Base-by-base conservation (phyloP, 2,888 invertebrate genomes). In the Leptopilina syphax region DNA sequence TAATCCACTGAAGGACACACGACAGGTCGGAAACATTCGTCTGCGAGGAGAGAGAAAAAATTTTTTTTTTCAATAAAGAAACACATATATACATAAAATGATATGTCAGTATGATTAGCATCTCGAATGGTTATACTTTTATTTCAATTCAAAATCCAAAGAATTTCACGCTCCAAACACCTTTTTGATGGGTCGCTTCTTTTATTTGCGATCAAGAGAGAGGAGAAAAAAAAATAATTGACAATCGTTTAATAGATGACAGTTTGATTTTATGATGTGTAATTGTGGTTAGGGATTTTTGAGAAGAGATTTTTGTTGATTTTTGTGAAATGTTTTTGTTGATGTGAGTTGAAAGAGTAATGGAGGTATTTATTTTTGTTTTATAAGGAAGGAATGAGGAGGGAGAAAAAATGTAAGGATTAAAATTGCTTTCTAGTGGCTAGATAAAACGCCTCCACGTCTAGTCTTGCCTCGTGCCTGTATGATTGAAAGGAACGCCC, bases 11-110 rank as follows among this genome's bases (percentile, higher is more conserved):
- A 99, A 98, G 83, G 98, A 97, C 84, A 98, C 97, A 84, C 98
- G 95, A 88, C 99, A 96, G 85, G 98, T 98, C 85, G 99, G 99
- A 93, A 99, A 99, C 99, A 99, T 99, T 89, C 99, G 96, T 93
- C 99, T 99, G 94, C 84, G 57, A 73, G 13, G 8, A 44, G 8
- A 44, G 8, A 44, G 44, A 44, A 5, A 44, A 1, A 24, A 67
- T 34, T 34, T 34, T 34, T 34, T 34, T 34, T 34, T 34, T 34
- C 34, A 34, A 34, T 34, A 80, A 76, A 18, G 24, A 63, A 60
- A 54, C 76, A 18, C 18, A 18, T 18, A 18, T 18, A 78, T 80
- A 8, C 50, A 77, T 27, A 41, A 68, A 73, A 65, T 76, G n/a
- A 57, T 77, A 77, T 67, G 34, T 54, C 50, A 41, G 54, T 50